Evolutionary conservation across 2,797 vertebrate genomes (phyloP).

Genomic region (Tapera naevia): DNA sequence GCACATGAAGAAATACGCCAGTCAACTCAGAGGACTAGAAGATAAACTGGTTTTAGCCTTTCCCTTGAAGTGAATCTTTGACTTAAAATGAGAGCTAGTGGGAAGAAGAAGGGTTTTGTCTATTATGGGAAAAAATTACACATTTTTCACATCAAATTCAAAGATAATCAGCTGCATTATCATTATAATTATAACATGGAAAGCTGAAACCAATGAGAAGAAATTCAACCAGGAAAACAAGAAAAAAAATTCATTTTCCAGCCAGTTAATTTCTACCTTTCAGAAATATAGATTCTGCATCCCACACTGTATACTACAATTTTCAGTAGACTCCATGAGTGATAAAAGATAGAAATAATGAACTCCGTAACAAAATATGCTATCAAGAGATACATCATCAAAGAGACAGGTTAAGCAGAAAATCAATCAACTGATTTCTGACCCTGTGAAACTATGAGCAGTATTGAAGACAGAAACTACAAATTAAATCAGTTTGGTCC

Average conservation of each 20-base stretch:
- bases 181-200: background rate
- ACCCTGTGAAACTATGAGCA: constrained; percentile 10
- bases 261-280: background rate
- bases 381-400: constrained; percentile 29
- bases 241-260: background rate
- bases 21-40: background rate
- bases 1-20: background rate
- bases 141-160: background rate
- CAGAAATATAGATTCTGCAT: constrained; percentile 16
- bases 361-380: constrained; percentile 43
- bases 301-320: background rate
- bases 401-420: constrained; percentile 3
- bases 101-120: background rate
- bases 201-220: background rate
- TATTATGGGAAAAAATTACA: fast-evolving
- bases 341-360: constrained; percentile 45
- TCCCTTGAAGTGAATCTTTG: background rate
- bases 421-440: constrained; percentile 41
- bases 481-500: constrained; percentile 19
- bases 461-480: background rate
- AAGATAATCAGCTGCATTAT: background rate
- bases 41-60: background rate
- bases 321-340: constrained; percentile 26
- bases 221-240: background rate
- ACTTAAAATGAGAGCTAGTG: background rate